Conservation (phyloP, 2,113 vertebrate genomes). For the Phalacrocorax pelagicus region DNA sequence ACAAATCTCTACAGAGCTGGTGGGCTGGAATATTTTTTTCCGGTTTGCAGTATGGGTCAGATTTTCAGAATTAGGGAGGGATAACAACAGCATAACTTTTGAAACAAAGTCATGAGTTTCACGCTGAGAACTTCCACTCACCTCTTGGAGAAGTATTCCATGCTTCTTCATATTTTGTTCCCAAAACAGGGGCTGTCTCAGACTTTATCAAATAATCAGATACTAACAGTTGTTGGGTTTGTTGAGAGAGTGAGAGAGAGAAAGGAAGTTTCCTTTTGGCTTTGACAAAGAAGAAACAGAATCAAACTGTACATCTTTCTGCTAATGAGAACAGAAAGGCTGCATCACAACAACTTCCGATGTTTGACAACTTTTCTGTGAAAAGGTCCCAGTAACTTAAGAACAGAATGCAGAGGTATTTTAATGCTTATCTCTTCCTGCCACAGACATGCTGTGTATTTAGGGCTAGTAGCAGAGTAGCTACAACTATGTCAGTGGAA, state of each 20-base stretch:
- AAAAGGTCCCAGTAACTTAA: slow-evolving; percentile 13
- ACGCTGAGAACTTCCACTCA: neutral
- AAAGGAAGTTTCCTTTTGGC: neutral
- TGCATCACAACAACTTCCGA: slow-evolving; percentile 48
- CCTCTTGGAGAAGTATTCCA: neutral
- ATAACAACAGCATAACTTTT: neutral
- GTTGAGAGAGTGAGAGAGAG: neutral
- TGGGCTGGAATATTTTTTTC: neutral
- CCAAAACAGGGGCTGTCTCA: neutral
- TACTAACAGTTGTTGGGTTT: neutral
- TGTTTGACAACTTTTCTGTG: slow-evolving; percentile 38
- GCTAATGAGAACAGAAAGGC: slow-evolving; percentile 18
- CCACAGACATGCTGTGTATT: neutral
- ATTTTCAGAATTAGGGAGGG: neutral
- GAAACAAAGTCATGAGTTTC: neutral
- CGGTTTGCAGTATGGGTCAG: neutral
- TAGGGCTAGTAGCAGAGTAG: neutral
- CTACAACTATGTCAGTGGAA: slow-evolving; percentile 46
- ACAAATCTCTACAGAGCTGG: neutral
- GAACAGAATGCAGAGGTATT: slow-evolving; percentile 20
- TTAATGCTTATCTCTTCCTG: slow-evolving; percentile 63
- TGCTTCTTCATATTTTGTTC: neutral
- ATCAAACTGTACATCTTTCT: slow-evolving; percentile 29
- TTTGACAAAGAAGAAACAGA: neutral
- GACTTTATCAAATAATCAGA: neutral